phyloP scores from a whole-genome alignment of 1,140 invertebrate genomes.

The Ooceraea biroi region DNA sequence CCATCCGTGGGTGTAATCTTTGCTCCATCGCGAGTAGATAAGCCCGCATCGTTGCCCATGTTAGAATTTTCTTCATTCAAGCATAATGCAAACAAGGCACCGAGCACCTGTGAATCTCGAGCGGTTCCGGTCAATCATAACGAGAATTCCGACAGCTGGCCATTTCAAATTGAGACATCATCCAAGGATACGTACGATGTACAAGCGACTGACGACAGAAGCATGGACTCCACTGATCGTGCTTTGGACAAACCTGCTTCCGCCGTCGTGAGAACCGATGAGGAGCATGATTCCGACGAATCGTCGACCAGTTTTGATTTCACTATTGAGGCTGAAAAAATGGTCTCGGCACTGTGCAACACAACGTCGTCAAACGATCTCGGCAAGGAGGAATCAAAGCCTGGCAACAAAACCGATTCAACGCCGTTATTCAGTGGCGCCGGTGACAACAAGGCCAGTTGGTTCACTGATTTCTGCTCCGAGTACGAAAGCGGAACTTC shows the following conservation, averaged over 20 bases:
- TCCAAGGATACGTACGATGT: constrained; percentile 18
- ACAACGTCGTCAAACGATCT: constrained; percentile 77
- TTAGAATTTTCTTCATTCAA: constrained; percentile 53
- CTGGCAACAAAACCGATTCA: constrained; percentile 52
- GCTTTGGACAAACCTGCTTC: constrained; percentile 48
- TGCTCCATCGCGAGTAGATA: constrained; percentile 65
- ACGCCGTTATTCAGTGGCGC: constrained; percentile 65
- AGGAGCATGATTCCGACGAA: constrained; percentile 79
- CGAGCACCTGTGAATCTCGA: constrained; percentile 28
- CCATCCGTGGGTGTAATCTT: constrained; percentile 65
- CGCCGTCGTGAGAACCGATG: constrained; percentile 57
- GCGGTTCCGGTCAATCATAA: constrained; percentile 3
- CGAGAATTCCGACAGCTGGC: constrained; percentile 57
- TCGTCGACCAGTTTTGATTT: constrained; percentile 82
- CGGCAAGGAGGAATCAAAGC: constrained; percentile 67
- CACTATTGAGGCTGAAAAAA: constrained; percentile 83
- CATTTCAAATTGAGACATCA: constrained; percentile 26
- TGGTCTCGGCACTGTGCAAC: constrained; percentile 83
- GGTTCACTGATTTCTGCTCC: constrained; percentile 73
- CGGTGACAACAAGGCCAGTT: constrained; percentile 75
- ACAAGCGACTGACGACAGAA: background rate
- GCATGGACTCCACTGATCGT: background rate
- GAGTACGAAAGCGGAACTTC: constrained; percentile 68
- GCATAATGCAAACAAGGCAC: constrained; percentile 46
- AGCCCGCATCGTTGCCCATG: background rate